Percentiles rank a stretch among this genome's conserved stretches.
phyloP scores from a whole-genome alignment of 2,797 vertebrate genomes.

The Coilia nasus region DNA sequence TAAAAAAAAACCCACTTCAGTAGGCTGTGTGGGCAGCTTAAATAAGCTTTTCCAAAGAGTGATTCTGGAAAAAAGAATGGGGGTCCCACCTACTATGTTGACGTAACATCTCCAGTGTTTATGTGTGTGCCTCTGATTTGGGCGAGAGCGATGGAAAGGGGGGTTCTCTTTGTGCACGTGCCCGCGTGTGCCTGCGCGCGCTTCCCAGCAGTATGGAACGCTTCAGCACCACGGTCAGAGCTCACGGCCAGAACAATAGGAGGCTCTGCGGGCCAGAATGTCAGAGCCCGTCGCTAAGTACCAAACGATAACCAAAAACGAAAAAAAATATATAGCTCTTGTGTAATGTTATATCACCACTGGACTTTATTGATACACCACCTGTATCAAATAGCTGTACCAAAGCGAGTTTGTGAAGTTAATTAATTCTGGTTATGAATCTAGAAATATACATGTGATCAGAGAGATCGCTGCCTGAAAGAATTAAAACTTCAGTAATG shows the following conservation, averaged over 20 bases:
- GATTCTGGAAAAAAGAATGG: neutral
- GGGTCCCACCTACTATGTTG: slow-evolving; percentile 21
- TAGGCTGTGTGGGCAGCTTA: neutral
- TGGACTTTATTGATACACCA: neutral
- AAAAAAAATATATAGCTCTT: slow-evolving; percentile 7
- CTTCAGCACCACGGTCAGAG: slow-evolving; percentile 83
- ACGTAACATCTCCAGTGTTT: neutral
- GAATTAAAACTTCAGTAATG: too few species aligned
- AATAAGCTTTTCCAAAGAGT: neutral
- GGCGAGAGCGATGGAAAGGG: neutral
- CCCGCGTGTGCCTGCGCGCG: slow-evolving; percentile 56
- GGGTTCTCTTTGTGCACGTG: neutral
- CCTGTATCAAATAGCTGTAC: neutral
- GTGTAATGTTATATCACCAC: neutral
- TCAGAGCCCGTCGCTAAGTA: slow-evolving; percentile 59
- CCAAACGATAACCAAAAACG: slow-evolving; percentile 7
- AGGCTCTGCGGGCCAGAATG: slow-evolving; percentile 61
- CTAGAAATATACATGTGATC: too few species aligned
- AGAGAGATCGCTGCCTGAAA: too few species aligned
- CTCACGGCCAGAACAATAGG: slow-evolving; percentile 78
- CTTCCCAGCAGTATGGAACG: slow-evolving; percentile 38
- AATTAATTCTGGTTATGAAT: too few species aligned
- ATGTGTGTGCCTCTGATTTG: neutral
- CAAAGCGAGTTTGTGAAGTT: too few species aligned
- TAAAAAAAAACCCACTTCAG: too few species aligned